Percentiles rank a stretch among this genome's conserved stretches.
Conservation (phyloP, 2,888 invertebrate species). For the Steinernema scapterisci region DNA sequence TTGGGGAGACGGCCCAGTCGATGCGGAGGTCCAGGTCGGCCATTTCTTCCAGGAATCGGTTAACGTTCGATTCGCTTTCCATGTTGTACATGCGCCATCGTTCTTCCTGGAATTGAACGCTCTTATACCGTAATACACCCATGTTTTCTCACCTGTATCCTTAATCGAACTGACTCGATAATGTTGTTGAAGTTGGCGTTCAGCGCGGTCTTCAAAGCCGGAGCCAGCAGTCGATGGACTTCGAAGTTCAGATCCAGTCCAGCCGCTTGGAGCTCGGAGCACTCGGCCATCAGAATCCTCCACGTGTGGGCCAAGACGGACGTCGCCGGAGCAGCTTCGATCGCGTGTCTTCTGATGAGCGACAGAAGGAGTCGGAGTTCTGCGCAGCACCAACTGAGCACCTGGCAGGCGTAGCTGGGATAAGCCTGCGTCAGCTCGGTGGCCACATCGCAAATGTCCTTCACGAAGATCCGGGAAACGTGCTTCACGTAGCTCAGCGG, state of each 20-base stretch:
- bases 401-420: slow-evolving; percentile 69
- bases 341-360: slow-evolving; percentile 62
- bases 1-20: slow-evolving; percentile 54
- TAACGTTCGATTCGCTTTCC: slow-evolving; percentile 76
- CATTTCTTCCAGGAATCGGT: slow-evolving; percentile 71
- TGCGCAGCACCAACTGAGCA: slow-evolving; percentile 63
- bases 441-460: slow-evolving; percentile 57
- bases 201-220: slow-evolving; percentile 79
- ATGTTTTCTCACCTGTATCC: slow-evolving; percentile 67
- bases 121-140: background rate
- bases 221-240: slow-evolving; percentile 82
- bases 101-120: slow-evolving; percentile 76
- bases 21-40: slow-evolving; percentile 61
- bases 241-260: slow-evolving; percentile 84
- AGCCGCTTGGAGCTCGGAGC: slow-evolving; percentile 52
- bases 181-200: slow-evolving; percentile 76
- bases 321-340: slow-evolving; percentile 66
- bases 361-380: slow-evolving; percentile 61
- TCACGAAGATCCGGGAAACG: slow-evolving; percentile 45
- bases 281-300: slow-evolving; percentile 59
- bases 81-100: slow-evolving; percentile 83
- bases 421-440: slow-evolving; percentile 52
- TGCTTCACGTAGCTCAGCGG: slow-evolving; percentile 64
- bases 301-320: slow-evolving; percentile 59
- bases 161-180: slow-evolving; percentile 80